phyloP scores from a whole-genome alignment of 2,113 vertebrate species.

The Mellivora capensis region DNA sequence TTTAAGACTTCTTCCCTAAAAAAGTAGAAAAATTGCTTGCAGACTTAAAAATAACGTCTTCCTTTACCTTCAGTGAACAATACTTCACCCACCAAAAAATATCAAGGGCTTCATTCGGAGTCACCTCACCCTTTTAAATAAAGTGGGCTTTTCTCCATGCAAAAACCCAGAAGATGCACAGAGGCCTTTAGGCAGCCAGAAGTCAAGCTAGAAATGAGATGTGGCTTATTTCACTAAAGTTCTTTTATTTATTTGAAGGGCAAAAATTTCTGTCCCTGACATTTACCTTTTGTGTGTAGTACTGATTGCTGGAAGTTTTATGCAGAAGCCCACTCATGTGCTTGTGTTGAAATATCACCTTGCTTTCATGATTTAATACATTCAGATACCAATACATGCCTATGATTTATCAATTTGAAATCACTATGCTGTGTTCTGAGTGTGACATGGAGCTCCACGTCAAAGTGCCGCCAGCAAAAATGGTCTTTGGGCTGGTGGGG shows the following conservation, averaged over 20 bases:
- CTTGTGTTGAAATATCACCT: constrained; percentile 41
- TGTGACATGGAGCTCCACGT: not conserved
- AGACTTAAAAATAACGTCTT: constrained; percentile 18
- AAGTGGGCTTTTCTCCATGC: not conserved
- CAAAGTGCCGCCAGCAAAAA: constrained; percentile 17
- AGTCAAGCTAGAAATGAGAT: constrained; percentile 30
- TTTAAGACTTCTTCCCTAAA: not conserved
- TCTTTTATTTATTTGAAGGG: constrained; percentile 50
- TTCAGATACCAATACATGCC: constrained; percentile 26
- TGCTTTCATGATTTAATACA: constrained; percentile 16
- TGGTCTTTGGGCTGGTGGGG: not conserved
- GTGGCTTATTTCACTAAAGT: not conserved
- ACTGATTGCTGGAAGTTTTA: constrained; percentile 50
- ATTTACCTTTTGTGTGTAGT: constrained; percentile 26
- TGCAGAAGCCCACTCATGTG: not conserved
- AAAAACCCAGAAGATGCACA: not conserved
- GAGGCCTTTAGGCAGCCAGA: not conserved
- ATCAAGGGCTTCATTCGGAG: not conserved
- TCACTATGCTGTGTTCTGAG: constrained; percentile 42
- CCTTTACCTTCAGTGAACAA: not conserved
- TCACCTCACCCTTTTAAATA: not conserved
- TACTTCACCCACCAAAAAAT: not conserved
- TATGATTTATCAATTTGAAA: constrained; percentile 57
- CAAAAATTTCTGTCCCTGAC: constrained; percentile 2
- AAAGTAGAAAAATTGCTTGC: not conserved